A percentile compares a stretch with the other conserved stretches of the same genome.
phyloP scores from a whole-genome alignment of 2,113 vertebrate genomes.

The Rhizomys pruinosus region DNA sequence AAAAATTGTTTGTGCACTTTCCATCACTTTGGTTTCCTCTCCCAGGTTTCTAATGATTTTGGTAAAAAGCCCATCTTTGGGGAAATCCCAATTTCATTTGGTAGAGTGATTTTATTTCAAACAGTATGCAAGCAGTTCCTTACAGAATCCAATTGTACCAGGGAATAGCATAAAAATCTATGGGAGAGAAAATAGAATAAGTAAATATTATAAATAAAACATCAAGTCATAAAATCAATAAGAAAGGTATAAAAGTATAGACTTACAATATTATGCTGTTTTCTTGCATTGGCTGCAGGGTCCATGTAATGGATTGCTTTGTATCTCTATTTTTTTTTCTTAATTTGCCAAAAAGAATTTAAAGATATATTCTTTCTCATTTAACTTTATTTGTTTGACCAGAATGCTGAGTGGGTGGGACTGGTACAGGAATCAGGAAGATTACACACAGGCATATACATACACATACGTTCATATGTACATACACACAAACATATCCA shows the following conservation, averaged over 20 bases:
- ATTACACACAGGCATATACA: neutral
- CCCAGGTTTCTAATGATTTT: conserved; percentile 24
- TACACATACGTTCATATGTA: neutral
- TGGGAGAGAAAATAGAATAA: conserved; percentile 62
- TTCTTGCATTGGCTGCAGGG: conserved; percentile 19
- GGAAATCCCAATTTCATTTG: conserved; percentile 58
- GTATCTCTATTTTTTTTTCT: conserved; percentile 26
- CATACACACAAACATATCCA: too few relatives aligned
- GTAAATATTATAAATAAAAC: conserved; percentile 66
- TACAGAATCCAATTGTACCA: conserved; percentile 37
- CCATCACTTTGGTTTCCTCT: conserved; percentile 3
- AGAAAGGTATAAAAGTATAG: conserved; percentile 45
- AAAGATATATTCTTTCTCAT: conserved; percentile 8
- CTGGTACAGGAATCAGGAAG: neutral
- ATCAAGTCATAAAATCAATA: conserved; percentile 67
- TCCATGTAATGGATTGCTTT: conserved; percentile 37
- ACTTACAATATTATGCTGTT: conserved; percentile 16
- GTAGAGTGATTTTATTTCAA: conserved; percentile 52
- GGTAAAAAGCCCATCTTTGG: conserved; percentile 22
- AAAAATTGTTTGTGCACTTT: neutral
- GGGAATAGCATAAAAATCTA: conserved; percentile 57
- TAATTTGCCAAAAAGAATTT: conserved; percentile 14
- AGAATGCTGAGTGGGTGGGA: conserved; percentile 18
- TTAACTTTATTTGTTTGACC: neutral
- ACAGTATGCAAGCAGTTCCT: neutral